These are phyloP conservation scores for Heterodera schachtii DNA, from an alignment of 1,140 invertebrate genomes.

Conservation along the genomic window DNA sequence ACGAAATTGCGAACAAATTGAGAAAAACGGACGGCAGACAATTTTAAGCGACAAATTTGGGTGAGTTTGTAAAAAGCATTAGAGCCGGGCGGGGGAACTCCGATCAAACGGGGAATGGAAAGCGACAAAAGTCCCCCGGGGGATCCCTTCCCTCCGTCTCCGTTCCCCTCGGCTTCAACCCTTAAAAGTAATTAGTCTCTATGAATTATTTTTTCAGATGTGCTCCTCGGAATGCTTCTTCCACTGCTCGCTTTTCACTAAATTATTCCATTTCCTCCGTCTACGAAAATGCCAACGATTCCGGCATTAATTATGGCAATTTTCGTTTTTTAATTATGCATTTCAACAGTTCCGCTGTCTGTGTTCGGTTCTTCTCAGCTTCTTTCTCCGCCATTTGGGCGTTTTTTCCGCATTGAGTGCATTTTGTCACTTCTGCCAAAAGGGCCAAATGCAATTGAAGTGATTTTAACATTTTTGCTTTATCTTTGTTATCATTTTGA, in stretches of 20 bases:
- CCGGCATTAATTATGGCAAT: neutral
- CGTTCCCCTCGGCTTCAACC: too few species aligned
- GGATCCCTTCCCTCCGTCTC: too few species aligned
- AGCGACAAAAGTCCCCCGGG: too few species aligned
- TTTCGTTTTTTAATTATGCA: neutral
- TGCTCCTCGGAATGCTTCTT: neutral
- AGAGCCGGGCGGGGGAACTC: too few species aligned
- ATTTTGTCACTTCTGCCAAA: conserved; percentile 4
- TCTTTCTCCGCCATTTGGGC: neutral
- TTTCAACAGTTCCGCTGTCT: neutral
- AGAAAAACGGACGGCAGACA: conserved; percentile 7
- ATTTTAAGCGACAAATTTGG: conserved; percentile 19
- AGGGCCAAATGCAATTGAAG: neutral
- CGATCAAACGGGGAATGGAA: too few species aligned
- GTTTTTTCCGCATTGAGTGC: conserved; percentile 1
- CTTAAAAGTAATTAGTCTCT: too few species aligned
- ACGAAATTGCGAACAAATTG: conserved; percentile 24
- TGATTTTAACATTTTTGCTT: neutral
- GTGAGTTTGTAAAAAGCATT: conserved; percentile 13
- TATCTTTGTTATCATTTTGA: neutral
- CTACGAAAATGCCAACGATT: neutral
- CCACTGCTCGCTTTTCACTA: neutral
- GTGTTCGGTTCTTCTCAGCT: neutral
- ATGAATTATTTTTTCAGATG: neutral
- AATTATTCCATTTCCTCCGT: neutral